A percentile compares a stretch with the other conserved stretches of the same genome.
These are phyloP conservation scores for Anguilla pacifica DNA, from an alignment of 2,797 vertebrate genomes.

Conservation along the genomic window DNA sequence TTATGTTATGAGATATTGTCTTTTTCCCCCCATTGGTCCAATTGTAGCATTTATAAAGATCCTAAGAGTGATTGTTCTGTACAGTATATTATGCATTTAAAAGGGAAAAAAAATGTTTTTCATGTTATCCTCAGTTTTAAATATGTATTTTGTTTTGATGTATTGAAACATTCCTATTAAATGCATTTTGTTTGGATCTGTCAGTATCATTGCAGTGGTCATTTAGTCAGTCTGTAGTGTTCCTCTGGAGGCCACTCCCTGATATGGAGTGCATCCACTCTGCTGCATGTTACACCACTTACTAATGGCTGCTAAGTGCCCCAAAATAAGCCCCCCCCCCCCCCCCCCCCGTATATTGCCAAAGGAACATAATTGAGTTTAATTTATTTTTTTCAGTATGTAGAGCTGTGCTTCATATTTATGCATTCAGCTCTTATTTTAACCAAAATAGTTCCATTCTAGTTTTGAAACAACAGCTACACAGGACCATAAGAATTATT, in stretches of 20 bases:
- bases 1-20: neutral
- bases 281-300: neutral
- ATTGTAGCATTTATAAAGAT: neutral
- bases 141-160: neutral
- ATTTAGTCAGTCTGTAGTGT: neutral
- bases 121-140: neutral
- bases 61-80: neutral
- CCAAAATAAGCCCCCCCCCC: neutral
- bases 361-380: neutral
- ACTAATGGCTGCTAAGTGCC: neutral
- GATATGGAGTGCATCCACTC: neutral
- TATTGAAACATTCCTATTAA: neutral
- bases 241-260: neutral
- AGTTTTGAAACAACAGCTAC: neutral
- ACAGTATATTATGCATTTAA: neutral
- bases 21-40: neutral
- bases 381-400: neutral
- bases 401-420: neutral
- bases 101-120: neutral
- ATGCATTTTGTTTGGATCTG: neutral
- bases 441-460: neutral
- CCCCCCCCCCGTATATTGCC: neutral
- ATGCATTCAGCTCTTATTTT: neutral
- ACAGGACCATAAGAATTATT: neutral
- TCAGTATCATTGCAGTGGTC: neutral